Conservation (phyloP, 1,140 invertebrate species). For the Cydia pomonella region DNA sequence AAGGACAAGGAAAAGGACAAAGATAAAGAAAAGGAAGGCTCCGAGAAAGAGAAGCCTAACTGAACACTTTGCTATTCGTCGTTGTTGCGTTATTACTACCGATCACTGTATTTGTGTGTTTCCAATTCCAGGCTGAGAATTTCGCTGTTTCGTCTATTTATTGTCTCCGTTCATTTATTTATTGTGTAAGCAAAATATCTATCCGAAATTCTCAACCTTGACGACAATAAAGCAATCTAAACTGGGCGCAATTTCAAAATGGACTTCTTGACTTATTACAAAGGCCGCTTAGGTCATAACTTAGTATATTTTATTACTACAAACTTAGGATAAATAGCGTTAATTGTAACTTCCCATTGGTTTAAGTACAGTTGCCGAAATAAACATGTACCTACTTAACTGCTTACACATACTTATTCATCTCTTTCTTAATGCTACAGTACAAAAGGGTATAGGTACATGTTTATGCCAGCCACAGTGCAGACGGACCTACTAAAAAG, state of each 20-base stretch:
- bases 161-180: conserved; percentile 24
- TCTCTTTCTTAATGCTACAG: too few relatives aligned
- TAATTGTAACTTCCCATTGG: not conserved
- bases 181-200: conserved; percentile 31
- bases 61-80: conserved; percentile 54
- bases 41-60: conserved; percentile 67
- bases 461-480: not conserved
- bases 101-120: conserved; percentile 16
- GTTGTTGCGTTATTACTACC: conserved; percentile 22
- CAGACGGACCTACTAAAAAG: not conserved
- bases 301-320: conserved; percentile 24
- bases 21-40: conserved; percentile 65
- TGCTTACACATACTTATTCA: too few relatives aligned
- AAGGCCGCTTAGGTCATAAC: conserved; percentile 9
- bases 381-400: not conserved
- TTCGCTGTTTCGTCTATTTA: conserved; percentile 39
- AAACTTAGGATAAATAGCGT: conserved; percentile 20
- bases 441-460: not conserved
- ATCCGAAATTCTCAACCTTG: conserved; percentile 49
- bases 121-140: conserved; percentile 47
- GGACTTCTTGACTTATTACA: conserved; percentile 19
- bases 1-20: conserved; percentile 77
- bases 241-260: conserved; percentile 2
- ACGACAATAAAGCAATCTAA: conserved; percentile 30
- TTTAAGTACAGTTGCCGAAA: not conserved